A percentile compares a stretch with the other conserved stretches of the same genome.
phyloP scores from a whole-genome alignment of 1,140 invertebrate genomes.

The Apocrypta bakeri region DNA sequence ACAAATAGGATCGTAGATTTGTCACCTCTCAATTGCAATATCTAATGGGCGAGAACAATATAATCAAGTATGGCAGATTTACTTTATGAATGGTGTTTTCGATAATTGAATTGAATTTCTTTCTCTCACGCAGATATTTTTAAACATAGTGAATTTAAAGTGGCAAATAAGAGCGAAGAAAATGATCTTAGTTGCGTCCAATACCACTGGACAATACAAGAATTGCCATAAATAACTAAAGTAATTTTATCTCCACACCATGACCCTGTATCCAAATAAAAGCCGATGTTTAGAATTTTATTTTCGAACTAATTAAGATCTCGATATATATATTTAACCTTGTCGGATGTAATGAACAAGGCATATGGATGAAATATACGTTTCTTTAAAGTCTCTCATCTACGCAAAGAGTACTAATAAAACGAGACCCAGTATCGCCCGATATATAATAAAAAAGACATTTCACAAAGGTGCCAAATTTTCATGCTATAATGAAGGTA shows the following conservation, averaged over 20 bases:
- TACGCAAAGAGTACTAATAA: conserved; percentile 29
- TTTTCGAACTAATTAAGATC: conserved; percentile 40
- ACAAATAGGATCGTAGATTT: not conserved
- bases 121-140: not conserved
- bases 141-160: not conserved
- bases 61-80: too few species aligned
- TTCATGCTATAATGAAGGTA: conserved; percentile 45
- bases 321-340: not conserved
- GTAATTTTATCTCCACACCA: not conserved
- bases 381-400: not conserved
- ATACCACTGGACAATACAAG: not conserved
- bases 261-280: conserved; percentile 8
- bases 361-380: not conserved
- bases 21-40: not conserved
- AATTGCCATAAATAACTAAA: conserved; percentile 19
- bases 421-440: conserved; percentile 21
- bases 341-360: too few species aligned
- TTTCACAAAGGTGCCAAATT: conserved; percentile 44
- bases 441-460: conserved; percentile 35
- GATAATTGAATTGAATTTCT: not conserved
- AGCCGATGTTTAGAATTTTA: conserved; percentile 44
- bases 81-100: not conserved
- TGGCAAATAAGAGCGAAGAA: not conserved
- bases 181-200: not conserved
- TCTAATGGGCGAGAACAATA: not conserved